Percentiles rank a stretch among this genome's conserved stretches.
Evolutionary conservation across 2,797 vertebrate species (phyloP).

Genomic region (Leuciscus waleckii): DNA sequence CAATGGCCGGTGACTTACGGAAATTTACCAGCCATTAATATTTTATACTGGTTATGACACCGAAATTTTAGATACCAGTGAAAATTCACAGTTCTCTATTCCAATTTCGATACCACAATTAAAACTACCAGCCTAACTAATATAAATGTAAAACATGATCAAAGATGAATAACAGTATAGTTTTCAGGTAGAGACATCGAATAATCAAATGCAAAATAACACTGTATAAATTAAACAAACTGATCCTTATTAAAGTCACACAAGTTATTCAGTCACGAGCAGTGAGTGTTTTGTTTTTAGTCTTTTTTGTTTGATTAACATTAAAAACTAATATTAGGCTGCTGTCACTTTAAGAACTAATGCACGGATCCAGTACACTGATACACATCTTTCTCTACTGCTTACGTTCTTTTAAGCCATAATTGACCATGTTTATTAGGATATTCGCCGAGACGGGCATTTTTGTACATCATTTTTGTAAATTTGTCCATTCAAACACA

Average conservation of each 20-base stretch:
- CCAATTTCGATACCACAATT: no score
- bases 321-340: background rate
- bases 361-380: background rate
- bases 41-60: background rate
- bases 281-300: no score
- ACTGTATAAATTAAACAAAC: no score
- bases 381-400: background rate
- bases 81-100: no score
- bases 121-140: no score
- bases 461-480: no score
- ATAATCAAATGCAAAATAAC: no score
- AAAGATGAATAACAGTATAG: background rate
- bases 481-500: no score
- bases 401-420: background rate
- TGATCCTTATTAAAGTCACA: no score
- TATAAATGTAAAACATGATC: background rate
- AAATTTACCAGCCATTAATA: background rate
- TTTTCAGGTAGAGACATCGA: no score
- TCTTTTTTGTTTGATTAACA: background rate
- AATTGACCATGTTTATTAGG: background rate
- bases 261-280: no score
- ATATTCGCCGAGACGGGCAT: background rate
- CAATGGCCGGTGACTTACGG: background rate
- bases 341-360: background rate
- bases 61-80: no score